Base-by-base conservation (phyloP, 2,113 vertebrate species). In the Eolophus roseicapilla region DNA sequence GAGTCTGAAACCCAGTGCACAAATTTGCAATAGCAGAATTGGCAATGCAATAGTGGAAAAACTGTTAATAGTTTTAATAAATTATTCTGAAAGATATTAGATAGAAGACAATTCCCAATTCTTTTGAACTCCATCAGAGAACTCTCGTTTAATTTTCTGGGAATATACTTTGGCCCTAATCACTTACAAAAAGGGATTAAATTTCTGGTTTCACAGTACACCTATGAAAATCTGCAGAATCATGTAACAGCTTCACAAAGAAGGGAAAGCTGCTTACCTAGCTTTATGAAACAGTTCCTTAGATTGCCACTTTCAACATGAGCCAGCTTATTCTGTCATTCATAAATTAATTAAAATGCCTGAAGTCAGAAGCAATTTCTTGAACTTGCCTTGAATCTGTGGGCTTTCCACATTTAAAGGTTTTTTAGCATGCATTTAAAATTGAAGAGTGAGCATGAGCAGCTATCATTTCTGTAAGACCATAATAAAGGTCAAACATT, bases 401-500 rank as follows among this genome's bases (percentile, higher is more conserved):
- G 49, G 63, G 68, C 44, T 87, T 92, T 83, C 82, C 79, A 77
- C 85, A 86, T 78, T 91, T 47, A 86, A 96, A 88, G 8, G 0
- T 86, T 92, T 95, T 83, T 43, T 70, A 85, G 85, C 31, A 43
- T 41, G 65, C 81, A 82, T 92, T 96, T 95, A 67, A 82, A 91
- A 95, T 80, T 83, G 86, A 92, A 55, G 77, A 74, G 60, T 49
- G 46, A 90, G 71, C 55, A 84, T 29, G 79, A 95, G 73, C 87
- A 92, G 86, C 93, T 87, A 87, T 96, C 90, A 65, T 83, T 96
- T 96, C 82, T 92, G 52, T 62, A 96, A 85, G 90, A 83, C 79
- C 74, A 84, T 80, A 91, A 93, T 92, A 96, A 97, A 97, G 96
- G 97, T 97, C 96, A 97, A 85, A 62, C 86, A 88, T 93, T 88